phyloP scores from a whole-genome alignment of 2,113 vertebrate genomes.

The Pavo muticus region DNA sequence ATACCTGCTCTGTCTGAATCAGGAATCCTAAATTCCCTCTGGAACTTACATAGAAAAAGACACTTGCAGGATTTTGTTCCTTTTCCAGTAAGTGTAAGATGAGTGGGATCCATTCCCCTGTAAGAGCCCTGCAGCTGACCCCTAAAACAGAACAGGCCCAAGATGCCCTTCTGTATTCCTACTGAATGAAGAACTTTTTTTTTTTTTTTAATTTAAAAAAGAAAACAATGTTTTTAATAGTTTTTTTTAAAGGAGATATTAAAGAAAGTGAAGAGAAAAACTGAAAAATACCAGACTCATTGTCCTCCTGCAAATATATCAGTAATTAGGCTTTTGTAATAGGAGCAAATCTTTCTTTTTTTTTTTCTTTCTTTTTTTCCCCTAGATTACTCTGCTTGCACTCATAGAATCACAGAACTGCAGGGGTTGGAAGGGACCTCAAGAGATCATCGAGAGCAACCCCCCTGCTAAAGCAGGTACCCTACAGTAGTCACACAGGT shows the following conservation, averaged over 20 bases:
- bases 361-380: background rate
- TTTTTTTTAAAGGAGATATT: background rate
- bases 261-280: background rate
- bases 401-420: background rate
- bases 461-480: too few species aligned
- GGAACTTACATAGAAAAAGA: background rate
- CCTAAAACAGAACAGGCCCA: rapidly evolving
- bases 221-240: too few species aligned
- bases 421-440: too few species aligned
- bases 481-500: too few species aligned
- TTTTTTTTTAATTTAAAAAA: background rate
- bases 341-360: background rate
- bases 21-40: background rate
- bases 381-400: background rate
- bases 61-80: background rate
- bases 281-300: background rate
- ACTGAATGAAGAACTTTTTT: background rate
- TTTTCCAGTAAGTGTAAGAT: background rate
- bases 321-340: background rate
- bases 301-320: background rate
- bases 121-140: background rate
- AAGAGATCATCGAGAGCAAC: too few species aligned
- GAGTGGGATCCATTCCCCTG: background rate
- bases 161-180: background rate
- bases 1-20: background rate